Percentiles rank a stretch among this genome's conserved stretches.
phyloP scores from a whole-genome alignment of 23 tunicate species.

The Styela clava region DNA sequence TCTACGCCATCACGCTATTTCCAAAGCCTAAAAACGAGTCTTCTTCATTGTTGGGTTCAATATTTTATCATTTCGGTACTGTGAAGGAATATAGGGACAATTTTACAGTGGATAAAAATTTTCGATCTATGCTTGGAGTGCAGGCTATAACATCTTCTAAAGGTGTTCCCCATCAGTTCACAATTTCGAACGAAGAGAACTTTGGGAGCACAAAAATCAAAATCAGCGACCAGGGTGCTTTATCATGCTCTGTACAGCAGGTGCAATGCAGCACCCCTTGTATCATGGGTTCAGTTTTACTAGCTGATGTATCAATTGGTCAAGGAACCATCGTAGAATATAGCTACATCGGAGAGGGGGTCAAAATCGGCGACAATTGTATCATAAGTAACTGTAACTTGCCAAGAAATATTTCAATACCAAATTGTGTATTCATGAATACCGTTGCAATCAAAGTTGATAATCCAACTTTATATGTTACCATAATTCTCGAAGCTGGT shows the following conservation, averaged over 20 bases:
- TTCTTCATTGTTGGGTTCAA: conserved; percentile 1
- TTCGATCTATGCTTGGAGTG: conserved; percentile 27
- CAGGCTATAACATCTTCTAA: conserved; percentile 29
- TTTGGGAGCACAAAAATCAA: background rate
- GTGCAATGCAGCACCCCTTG: conserved; percentile 15
- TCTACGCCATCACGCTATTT: conserved; percentile 44
- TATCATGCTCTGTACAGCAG: conserved; percentile 25
- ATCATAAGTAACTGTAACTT: conserved; percentile 59
- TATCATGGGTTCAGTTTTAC: conserved; percentile 46
- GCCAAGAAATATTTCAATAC: conserved; percentile 24
- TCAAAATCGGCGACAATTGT: conserved; percentile 45
- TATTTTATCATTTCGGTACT: conserved; percentile 82
- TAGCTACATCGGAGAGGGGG: conserved; percentile 33
- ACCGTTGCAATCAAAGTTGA: conserved; percentile 40
- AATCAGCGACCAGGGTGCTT: background rate
- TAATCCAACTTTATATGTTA: conserved; percentile 25
- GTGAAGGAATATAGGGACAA: conserved; percentile 42
- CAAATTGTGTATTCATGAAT: conserved; percentile 47
- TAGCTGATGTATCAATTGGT: conserved; percentile 54
- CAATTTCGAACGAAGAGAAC: background rate
- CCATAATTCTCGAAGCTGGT: conserved; percentile 47
- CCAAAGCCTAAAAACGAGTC: background rate
- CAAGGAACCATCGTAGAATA: conserved; percentile 62
- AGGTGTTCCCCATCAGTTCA: conserved; percentile 48
- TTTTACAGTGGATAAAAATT: conserved; percentile 30